phyloP scores from a whole-genome alignment of 2,888 invertebrate species.

The Limnephilus marmoratus region DNA sequence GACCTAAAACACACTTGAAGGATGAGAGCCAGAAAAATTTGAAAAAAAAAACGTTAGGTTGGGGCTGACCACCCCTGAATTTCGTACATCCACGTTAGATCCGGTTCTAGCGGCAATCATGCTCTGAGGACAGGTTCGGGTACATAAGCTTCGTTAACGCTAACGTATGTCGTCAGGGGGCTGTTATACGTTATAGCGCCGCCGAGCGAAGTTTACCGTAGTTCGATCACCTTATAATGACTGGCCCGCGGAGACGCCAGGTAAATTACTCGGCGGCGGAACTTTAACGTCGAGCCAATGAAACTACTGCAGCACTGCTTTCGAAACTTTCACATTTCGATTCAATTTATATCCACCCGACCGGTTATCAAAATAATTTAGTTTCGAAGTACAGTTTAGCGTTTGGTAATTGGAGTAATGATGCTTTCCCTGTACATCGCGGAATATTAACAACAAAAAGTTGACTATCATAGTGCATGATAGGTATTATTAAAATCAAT shows the following conservation, averaged over 20 bases:
- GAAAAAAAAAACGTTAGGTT: neutral
- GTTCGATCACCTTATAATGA: slow-evolving; percentile 51
- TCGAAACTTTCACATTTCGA: slow-evolving; percentile 38
- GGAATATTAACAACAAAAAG: neutral
- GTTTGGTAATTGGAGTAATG: neutral
- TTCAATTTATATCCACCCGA: slow-evolving; percentile 17
- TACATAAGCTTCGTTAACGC: slow-evolving; percentile 46
- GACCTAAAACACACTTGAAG: too few species aligned
- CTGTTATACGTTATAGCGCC: slow-evolving; percentile 38
- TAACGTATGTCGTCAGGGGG: slow-evolving; percentile 38
- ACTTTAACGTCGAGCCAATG: slow-evolving; percentile 34
- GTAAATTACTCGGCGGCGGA: slow-evolving; percentile 26
- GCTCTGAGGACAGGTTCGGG: neutral
- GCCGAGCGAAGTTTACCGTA: slow-evolving; percentile 18
- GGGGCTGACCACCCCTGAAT: neutral
- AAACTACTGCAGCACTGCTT: slow-evolving; percentile 31
- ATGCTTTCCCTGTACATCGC: neutral
- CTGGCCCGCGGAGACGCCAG: slow-evolving; percentile 31
- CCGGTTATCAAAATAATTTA: neutral
- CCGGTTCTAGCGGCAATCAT: neutral
- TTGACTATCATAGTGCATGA: too few species aligned
- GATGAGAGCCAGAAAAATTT: too few species aligned
- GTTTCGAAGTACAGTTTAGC: neutral
- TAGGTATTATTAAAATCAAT: neutral
- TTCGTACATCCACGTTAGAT: neutral